A percentile compares a stretch with the other conserved stretches of the same genome.
Conservation (phyloP, 2,113 vertebrate species). For the Colius striatus region DNA sequence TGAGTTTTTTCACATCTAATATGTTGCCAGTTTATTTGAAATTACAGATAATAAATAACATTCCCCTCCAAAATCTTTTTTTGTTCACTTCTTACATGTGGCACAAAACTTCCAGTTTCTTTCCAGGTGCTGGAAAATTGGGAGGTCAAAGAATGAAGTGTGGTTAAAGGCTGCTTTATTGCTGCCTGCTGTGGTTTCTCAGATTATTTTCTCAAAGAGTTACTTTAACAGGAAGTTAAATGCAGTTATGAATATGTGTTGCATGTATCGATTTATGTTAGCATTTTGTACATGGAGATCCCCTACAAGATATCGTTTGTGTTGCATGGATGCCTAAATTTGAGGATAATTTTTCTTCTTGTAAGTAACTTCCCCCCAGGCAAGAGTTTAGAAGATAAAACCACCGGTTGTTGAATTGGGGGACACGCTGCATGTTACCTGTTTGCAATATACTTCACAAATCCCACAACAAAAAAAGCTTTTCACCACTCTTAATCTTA, state of each 20-base stretch:
- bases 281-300: neutral
- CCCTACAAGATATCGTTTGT: accelerated
- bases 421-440: neutral
- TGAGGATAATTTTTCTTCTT: neutral
- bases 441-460: neutral
- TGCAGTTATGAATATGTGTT: neutral
- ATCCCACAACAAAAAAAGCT: neutral
- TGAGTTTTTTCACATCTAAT: neutral
- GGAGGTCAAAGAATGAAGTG: neutral
- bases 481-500: neutral
- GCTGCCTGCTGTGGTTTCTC: neutral
- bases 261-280: neutral
- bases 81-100: neutral
- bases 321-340: neutral
- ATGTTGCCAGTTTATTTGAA: neutral
- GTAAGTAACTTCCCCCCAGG: neutral
- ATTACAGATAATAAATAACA: neutral
- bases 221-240: neutral
- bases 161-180: constrained; percentile 7
- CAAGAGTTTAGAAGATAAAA: neutral
- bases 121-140: neutral
- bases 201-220: neutral
- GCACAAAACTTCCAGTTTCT: neutral
- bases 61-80: neutral
- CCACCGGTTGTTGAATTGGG: neutral